Evolutionary conservation across 2,113 vertebrate genomes (phyloP).

Genomic region (Pavo muticus): DNA sequence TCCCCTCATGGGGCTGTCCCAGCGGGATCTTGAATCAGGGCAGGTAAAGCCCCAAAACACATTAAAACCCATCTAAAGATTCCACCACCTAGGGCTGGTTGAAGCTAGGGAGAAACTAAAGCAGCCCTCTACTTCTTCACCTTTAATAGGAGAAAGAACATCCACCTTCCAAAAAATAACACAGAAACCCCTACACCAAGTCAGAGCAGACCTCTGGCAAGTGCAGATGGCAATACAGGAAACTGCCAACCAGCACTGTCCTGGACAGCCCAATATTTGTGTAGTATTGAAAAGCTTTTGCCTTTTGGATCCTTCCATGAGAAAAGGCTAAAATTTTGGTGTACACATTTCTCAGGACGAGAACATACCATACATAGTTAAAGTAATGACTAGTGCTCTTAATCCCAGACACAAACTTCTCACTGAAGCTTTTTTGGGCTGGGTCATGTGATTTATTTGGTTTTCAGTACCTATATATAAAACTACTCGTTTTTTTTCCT

Average conservation of each 20-base stretch:
- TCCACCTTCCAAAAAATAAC: not conserved
- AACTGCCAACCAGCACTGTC: not conserved
- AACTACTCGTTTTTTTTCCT: not conserved
- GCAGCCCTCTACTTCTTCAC: not conserved
- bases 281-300: slow-evolving; percentile 39
- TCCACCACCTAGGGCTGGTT: not conserved
- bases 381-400: slow-evolving; percentile 70
- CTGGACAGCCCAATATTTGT: slow-evolving; percentile 29
- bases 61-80: not conserved
- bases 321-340: slow-evolving; percentile 67
- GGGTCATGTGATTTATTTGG: slow-evolving; percentile 56
- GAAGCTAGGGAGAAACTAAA: not conserved
- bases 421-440: slow-evolving; percentile 65
- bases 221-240: slow-evolving; percentile 3
- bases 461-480: slow-evolving; percentile 74
- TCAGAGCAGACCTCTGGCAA: not conserved
- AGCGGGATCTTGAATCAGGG: not conserved
- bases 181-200: not conserved
- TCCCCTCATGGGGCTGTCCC: too few relatives aligned
- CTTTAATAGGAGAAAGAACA: not conserved
- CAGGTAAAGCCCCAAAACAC: not conserved
- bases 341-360: slow-evolving; percentile 44
- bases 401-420: slow-evolving; percentile 69
- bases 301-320: slow-evolving; percentile 38
- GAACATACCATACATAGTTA: slow-evolving; percentile 74